Conservation (phyloP, 2,113 vertebrate species). For the Chunga burmeisteri region DNA sequence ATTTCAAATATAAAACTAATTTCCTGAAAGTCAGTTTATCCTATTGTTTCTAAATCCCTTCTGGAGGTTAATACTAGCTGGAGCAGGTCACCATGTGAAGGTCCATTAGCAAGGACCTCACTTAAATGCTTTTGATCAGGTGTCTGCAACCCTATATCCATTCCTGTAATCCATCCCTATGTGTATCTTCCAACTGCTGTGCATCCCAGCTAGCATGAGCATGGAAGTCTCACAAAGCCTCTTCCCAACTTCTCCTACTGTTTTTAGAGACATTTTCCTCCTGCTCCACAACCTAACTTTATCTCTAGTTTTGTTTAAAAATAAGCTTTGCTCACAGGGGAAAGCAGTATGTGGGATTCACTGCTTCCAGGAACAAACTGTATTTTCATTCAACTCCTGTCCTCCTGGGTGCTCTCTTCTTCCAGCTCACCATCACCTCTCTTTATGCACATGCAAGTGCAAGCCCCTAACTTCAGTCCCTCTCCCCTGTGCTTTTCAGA, state of each 20-base stretch:
- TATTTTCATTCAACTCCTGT: not conserved
- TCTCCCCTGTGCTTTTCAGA: not conserved
- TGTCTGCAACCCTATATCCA: not conserved
- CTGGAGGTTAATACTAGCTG: not conserved
- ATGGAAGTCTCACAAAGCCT: not conserved
- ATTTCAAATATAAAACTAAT: constrained; percentile 29
- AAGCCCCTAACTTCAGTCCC: not conserved
- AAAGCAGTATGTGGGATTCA: not conserved
- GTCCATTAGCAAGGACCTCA: not conserved
- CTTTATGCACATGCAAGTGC: not conserved
- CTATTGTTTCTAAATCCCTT: constrained; percentile 9
- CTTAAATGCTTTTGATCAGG: not conserved
- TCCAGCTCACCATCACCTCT: not conserved
- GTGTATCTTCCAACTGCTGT: not conserved
- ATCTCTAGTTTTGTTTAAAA: constrained; percentile 11
- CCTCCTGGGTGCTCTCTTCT: not conserved
- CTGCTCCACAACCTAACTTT: not conserved
- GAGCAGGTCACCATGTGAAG: not conserved
- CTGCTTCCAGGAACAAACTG: not conserved
- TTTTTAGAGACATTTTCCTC: not conserved
- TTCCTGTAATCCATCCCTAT: not conserved
- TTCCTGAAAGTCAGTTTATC: not conserved
- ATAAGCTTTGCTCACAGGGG: not conserved
- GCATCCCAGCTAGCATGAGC: not conserved
- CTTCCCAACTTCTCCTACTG: not conserved